These are phyloP conservation scores for Malthinus flaveolus DNA, from an alignment of 2,888 invertebrate genomes.

Conservation along the genomic window DNA sequence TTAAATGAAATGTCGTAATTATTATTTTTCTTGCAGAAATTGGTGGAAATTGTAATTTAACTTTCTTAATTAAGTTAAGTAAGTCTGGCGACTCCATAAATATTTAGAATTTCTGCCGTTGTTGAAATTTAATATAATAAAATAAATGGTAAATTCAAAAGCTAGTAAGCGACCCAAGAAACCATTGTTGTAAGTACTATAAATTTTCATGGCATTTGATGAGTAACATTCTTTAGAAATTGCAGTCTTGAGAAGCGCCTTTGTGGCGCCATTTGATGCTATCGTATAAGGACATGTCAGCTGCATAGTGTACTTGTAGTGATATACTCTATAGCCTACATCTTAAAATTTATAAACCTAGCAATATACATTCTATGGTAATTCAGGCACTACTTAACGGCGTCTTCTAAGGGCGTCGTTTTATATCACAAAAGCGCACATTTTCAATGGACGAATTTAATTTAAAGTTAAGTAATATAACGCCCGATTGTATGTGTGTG, in stretches of 20 bases:
- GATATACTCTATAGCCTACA: conserved; percentile 20
- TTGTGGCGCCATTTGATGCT: conserved; percentile 29
- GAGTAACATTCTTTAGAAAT: conserved; percentile 32
- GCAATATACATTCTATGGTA: conserved; percentile 29
- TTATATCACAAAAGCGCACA: conserved; percentile 1
- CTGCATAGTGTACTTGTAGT: conserved; percentile 7
- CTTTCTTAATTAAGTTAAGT: too few relatives aligned
- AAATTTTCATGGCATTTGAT: conserved; percentile 25
- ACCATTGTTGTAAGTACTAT: not conserved
- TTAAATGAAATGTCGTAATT: too few relatives aligned
- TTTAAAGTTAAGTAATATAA: not conserved
- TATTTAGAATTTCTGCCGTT: too few relatives aligned
- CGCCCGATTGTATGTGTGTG: too few relatives aligned
- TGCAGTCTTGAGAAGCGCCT: conserved; percentile 29
- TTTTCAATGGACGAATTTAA: conserved; percentile 5
- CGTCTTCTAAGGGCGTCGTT: conserved; percentile 12
- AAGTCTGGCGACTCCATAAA: too few relatives aligned
- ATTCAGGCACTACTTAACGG: conserved; percentile 15
- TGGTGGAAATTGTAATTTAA: too few relatives aligned
- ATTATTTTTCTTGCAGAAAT: too few relatives aligned
- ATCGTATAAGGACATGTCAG: conserved; percentile 19
- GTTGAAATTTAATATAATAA: too few relatives aligned
- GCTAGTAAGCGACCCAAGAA: too few relatives aligned
- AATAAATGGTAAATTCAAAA: too few relatives aligned
- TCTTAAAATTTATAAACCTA: conserved; percentile 27